A percentile compares a stretch with the other conserved stretches of the same genome.
phyloP scores from a whole-genome alignment of 53 echinoderm and acorn worm genomes.

The Antedon mediterranea region DNA sequence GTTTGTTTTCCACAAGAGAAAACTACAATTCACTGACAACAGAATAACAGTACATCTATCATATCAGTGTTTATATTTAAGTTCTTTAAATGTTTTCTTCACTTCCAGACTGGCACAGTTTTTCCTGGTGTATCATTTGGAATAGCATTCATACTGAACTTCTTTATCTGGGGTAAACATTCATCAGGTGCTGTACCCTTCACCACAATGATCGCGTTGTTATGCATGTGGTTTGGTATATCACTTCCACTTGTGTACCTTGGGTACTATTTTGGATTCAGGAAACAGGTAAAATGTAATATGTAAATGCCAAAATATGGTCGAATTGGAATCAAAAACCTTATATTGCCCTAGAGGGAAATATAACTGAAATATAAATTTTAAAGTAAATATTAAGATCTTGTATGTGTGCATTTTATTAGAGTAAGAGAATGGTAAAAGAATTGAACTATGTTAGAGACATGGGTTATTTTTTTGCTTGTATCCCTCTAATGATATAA shows the following conservation, averaged over 20 bases:
- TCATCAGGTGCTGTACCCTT: slow-evolving; percentile 93
- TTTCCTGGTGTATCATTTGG: slow-evolving; percentile 83
- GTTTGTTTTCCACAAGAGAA: too few species aligned
- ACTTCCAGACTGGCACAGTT: slow-evolving; percentile 54
- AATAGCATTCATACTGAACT: slow-evolving; percentile 76
- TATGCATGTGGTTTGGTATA: slow-evolving; percentile 99
- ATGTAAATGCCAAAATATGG: neutral
- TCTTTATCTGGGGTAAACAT: slow-evolving; percentile 98
- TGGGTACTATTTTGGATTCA: slow-evolving; percentile 93
- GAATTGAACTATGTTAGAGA: too few species aligned
- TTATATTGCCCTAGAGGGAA: too few species aligned
- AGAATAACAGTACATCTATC: too few species aligned
- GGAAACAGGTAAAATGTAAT: slow-evolving; percentile 95
- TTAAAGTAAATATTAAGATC: too few species aligned
- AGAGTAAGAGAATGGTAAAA: too few species aligned
- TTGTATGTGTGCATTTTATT: too few species aligned
- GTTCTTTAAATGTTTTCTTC: neutral
- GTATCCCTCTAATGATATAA: too few species aligned
- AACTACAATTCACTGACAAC: too few species aligned
- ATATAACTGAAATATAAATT: too few species aligned
- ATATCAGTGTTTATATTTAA: too few species aligned
- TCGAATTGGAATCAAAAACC: neutral
- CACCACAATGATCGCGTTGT: slow-evolving; percentile 71
- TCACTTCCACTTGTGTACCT: slow-evolving; percentile 78
- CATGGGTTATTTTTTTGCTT: too few species aligned